A percentile compares a stretch with the other conserved stretches of the same genome.
phyloP scores from a whole-genome alignment of 2,113 vertebrate species.

The Vombatus ursinus region DNA sequence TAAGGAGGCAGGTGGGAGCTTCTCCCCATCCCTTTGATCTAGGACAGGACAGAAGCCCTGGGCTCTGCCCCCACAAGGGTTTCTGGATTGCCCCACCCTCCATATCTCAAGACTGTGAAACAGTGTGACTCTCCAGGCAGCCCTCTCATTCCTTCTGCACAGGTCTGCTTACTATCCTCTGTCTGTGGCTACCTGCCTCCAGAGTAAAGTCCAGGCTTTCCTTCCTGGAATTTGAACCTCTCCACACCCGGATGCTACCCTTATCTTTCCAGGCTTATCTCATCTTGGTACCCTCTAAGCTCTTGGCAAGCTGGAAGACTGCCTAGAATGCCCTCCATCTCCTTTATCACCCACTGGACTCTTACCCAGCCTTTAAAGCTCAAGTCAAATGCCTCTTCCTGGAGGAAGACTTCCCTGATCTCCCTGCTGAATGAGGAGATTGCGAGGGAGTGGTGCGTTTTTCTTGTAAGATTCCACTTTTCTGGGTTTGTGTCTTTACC shows the following conservation, averaged over 20 bases:
- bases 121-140: neutral
- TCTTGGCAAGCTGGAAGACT: neutral
- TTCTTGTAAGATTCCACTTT: neutral
- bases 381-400: neutral
- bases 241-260: neutral
- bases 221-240: neutral
- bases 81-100: neutral
- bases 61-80: no score
- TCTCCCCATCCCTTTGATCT: neutral
- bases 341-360: neutral
- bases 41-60: neutral
- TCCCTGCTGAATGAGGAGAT: neutral
- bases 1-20: neutral
- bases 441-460: neutral
- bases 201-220: neutral
- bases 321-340: neutral
- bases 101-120: neutral
- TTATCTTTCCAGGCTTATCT: neutral
- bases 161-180: neutral
- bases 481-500: neutral
- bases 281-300: neutral
- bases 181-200: neutral
- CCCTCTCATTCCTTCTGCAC: neutral
- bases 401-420: neutral
- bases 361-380: neutral